A percentile compares a stretch with the other conserved stretches of the same genome.
These are phyloP conservation scores for Cryptops parisi DNA, from an alignment of 2,888 invertebrate genomes.

Conservation along the genomic window DNA sequence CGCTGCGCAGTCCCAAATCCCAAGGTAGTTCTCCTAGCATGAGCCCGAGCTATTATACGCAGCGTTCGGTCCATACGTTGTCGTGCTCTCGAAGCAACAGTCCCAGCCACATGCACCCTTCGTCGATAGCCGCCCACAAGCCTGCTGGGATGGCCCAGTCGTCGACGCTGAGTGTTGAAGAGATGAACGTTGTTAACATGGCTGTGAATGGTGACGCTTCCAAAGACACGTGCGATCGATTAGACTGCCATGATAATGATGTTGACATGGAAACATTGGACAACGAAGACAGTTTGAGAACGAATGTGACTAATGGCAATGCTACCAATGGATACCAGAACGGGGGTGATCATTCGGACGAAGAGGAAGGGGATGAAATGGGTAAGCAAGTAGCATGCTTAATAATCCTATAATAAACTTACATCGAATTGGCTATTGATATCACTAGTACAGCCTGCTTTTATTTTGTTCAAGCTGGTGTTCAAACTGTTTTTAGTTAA, in stretches of 20 bases:
- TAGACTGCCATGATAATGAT: constrained; percentile 18
- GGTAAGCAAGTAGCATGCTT: no score
- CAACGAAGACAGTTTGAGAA: constrained; percentile 16
- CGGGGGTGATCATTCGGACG: constrained; percentile 35
- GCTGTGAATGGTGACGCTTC: constrained; percentile 32
- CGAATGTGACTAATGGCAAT: constrained; percentile 22
- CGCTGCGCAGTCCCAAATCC: constrained; percentile 28
- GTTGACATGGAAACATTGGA: constrained; percentile 22
- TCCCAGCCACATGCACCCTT: constrained; percentile 1
- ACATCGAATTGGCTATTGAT: no score
- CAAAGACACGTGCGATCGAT: constrained; percentile 17
- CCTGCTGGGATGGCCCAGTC: neutral
- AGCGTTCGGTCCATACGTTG: constrained; percentile 13
- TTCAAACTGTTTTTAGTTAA: no score
- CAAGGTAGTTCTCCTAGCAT: constrained; percentile 30
- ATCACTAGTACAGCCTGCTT: no score
- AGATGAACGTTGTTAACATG: constrained; percentile 45
- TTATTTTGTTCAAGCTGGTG: no score
- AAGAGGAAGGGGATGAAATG: constrained; percentile 36
- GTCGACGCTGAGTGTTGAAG: constrained; percentile 32
- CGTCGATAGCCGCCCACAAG: constrained; percentile 3
- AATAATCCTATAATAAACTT: no score
- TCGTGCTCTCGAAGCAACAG: constrained; percentile 10
- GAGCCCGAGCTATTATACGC: constrained; percentile 28
- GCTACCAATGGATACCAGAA: constrained; percentile 44